Evolutionary conservation across 92 coral and sea anemone genomes (phyloP), one percentile per base, ranked within the genome.

Genomic region (Plumapathes pennacea): DNA sequence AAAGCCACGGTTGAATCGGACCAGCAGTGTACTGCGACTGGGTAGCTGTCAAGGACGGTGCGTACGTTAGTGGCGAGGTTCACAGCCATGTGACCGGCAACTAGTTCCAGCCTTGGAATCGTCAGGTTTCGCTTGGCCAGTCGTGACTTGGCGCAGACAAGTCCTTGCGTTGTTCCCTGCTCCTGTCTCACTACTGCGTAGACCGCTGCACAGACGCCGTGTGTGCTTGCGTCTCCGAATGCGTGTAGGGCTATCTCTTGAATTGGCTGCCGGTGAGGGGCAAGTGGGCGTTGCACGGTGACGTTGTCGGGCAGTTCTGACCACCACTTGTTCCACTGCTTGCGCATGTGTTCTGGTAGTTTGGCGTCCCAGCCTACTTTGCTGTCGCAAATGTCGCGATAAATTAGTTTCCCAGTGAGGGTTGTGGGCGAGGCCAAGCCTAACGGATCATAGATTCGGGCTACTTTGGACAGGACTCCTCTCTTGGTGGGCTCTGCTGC

Each of bases 341-440:
- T 50, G 20, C 37, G 14, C 32, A 50, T 22, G 20, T 20, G 37
- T 50, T 50, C 57, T 28, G 28, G 28, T 36, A 50, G 57, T 50
- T 36, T 36, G 15, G 38, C 57, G 32, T 50, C 57, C 57, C 57
- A 50, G n/a, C 37, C 24, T 10, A 26, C 17, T 21, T 50, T 50
- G 37, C 29, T 49, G 32, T 49, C 55, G 29, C 55, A 49, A 49
- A 49, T 12, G 29, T 49, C 45, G 1, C 45, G n/a, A 20, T n/a
- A 39, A n/a, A 39, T 39, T 1, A 2, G 18, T 39, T 39, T 39
- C 17, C 45, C 45, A 39, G 17, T 3, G 18, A 39, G 45, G n/a
- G 45, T 39, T 20, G 18, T 39, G 45, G 45, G 45, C 45, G 45
- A 39, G 45, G 0, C 45, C n/a, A 39, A n/a, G n/a, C 45, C 45